Evolutionary conservation across 2,113 vertebrate genomes (phyloP), one percentile per base, ranked within the genome.

Genomic region (Scatophagus argus): DNA sequence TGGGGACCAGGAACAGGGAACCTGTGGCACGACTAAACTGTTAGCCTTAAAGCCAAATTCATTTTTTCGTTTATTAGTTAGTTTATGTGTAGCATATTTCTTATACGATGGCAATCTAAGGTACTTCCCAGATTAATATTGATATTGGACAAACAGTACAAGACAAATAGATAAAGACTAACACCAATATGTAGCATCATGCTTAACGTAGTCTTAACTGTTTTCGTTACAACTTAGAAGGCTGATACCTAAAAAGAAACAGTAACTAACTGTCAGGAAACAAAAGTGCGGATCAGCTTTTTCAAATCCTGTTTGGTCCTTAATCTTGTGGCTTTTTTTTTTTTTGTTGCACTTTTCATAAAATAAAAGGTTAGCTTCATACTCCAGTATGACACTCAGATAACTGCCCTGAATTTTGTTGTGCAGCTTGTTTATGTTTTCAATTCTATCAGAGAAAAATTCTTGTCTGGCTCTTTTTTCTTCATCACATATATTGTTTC

Each of bases 1-100:
- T 46, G 76, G 79, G 64, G 85, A 74, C 34, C 79, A 73, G 65
- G 73, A 69, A 78, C 59, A 77, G 44, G 32, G 62, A 21, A 79
- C 76, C 76, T 54, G 13, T 36, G 69, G 65, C 54, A 43, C 17
- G 7, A 19, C 62, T 62, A 27, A 10, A 39, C 58, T 62, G 56
- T 8, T 52, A 63, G 39, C 43, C 64, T n/a, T n/a, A n/a, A n/a
- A n/a, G n/a, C n/a, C n/a, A n/a, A n/a, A n/a, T n/a, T n/a, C n/a
- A n/a, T n/a, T n/a, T n/a, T n/a, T n/a, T n/a, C n/a, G n/a, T n/a
- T n/a, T n/a, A n/a, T n/a, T n/a, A n/a, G n/a, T n/a, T n/a, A n/a
- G 41, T 31, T 41, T 1, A 60, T 8, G 13, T 29, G 1, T 2
- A 16, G 3, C 6, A 23, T 11, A 71, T 51, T 41, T 66, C 5